These are phyloP conservation scores for Thaleichthys pacificus DNA, from an alignment of 2,797 vertebrate genomes.

Conservation along the genomic window DNA sequence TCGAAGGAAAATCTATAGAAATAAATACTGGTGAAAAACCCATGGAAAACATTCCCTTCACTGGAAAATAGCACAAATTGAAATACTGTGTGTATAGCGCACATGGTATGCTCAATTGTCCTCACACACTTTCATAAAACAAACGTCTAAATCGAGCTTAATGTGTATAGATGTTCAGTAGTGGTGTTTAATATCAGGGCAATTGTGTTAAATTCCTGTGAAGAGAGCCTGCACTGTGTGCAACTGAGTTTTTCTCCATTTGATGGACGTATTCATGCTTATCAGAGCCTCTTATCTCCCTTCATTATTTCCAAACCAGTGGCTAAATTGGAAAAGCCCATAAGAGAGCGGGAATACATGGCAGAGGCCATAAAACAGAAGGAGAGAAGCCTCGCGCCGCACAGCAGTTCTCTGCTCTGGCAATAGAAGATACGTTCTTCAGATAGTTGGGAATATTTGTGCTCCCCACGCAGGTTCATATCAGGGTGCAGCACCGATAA, in stretches of 20 bases:
- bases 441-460: constrained; percentile 74
- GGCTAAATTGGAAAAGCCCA: constrained; percentile 77
- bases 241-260: constrained; percentile 63
- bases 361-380: constrained; percentile 74
- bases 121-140: constrained; percentile 23
- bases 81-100: not conserved
- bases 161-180: not conserved
- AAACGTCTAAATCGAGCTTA: constrained; percentile 34
- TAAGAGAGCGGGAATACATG: constrained; percentile 73
- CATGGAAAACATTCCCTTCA: not conserved
- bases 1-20: not conserved
- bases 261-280: constrained; percentile 74
- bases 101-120: constrained; percentile 1
- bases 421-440: constrained; percentile 69
- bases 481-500: constrained; percentile 70
- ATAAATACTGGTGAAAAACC: not conserved
- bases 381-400: constrained; percentile 39
- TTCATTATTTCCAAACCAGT: constrained; percentile 76
- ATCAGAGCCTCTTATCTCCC: constrained; percentile 70
- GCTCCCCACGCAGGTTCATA: constrained; percentile 63
- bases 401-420: constrained; percentile 57
- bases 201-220: constrained; percentile 63
- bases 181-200: constrained; percentile 34
- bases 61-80: not conserved
- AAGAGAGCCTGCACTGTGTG: constrained; percentile 51